Percentiles rank a stretch among this genome's conserved stretches.
Conservation (phyloP, 2,113 vertebrate genomes). For the Ptyas mucosa region DNA sequence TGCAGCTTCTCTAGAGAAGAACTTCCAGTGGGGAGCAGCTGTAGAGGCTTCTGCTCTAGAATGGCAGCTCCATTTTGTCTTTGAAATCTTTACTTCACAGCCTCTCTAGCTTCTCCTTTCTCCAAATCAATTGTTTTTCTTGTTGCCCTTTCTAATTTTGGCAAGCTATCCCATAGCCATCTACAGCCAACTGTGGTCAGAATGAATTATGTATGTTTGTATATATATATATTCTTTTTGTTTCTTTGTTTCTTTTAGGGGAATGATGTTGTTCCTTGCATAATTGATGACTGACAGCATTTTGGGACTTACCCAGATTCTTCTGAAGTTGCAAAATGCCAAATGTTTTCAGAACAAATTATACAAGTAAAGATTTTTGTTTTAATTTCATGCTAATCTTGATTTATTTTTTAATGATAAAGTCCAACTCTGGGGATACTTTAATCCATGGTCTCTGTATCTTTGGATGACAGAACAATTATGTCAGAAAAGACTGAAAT, state of each 20-base stretch:
- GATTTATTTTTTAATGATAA: neutral
- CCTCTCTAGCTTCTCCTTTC: neutral
- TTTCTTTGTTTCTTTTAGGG: neutral
- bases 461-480: neutral
- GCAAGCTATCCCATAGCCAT: neutral
- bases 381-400: neutral
- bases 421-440: neutral
- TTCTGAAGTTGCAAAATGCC: neutral
- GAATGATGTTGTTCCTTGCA: neutral
- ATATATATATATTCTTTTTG: neutral
- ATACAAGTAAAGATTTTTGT: neutral
- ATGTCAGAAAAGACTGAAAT: neutral
- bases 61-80: neutral
- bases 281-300: slow-evolving; percentile 4
- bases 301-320: neutral
- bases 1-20: neutral
- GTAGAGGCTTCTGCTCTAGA: neutral
- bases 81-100: neutral
- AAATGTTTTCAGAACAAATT: slow-evolving; percentile 6
- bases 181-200: neutral
- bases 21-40: neutral
- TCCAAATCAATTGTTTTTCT: neutral
- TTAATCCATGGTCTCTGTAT: neutral
- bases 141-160: neutral
- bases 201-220: neutral